Base-by-base conservation (phyloP, 1,140 invertebrate species). In the Watersipora subatra region DNA sequence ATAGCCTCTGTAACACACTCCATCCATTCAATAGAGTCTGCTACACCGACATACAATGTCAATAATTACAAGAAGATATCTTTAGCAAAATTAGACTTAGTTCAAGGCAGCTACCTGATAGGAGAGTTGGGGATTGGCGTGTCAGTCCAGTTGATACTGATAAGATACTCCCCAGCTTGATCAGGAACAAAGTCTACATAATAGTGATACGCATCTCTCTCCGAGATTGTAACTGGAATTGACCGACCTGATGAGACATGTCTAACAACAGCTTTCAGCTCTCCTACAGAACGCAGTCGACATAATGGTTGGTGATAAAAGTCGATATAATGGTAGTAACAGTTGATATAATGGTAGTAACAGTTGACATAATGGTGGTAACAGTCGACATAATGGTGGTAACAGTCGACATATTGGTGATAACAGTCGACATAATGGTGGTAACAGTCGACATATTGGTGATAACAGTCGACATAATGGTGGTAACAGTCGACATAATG, bases 251-350 rank as follows among this genome's bases (percentile, higher is more conserved):
- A 81, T 34, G 87, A 81, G 57, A 83, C 85, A 22, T 59, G 58
- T 57, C 85, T 80, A 56, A 90, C 87, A 72, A 91, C 89, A 0
- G 85, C 87, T 0, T 83, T 84, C 34, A 89, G 70, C 75, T 83
- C 83, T 73, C 83, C 84, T 84, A 70, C 26, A 64, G 68, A 12
- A 56, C 28, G n/a, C n/a, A 46, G n/a, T n/a, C n/a, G n/a, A n/a
- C n/a, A 63, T 12, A 61, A 55, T 28, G 25, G 46, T 19, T 20
- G 12, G 20, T 20, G 57, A n/a, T 55, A 58, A 57, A 12, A 1
- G 20, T 26, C n/a, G 17, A 12, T 59, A 15, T 56, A 26, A 59
- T 15, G n/a, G 12, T 15, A 22, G n/a, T 26, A 59, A 20, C 19
- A 55, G 34, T 57, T 2, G 12, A 22, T 57, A 64, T 1, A n/a